These are phyloP conservation scores for Phymanthus crucifer DNA, from an alignment of 92 coral and sea anemone genomes.

Conservation along the genomic window DNA sequence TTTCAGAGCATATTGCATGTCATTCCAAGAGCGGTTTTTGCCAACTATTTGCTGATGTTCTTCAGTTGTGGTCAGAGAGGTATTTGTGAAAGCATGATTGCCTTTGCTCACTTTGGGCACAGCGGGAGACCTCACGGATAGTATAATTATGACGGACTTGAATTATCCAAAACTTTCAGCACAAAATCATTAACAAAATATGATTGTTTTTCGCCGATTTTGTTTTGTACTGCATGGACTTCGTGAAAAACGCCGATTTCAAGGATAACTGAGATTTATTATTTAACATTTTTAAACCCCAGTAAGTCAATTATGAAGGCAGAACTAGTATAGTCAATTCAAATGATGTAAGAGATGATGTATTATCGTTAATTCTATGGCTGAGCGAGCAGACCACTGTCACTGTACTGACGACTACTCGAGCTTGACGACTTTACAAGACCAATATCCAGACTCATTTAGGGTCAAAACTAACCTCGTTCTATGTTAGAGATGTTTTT, in stretches of 20 bases:
- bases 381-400: background rate
- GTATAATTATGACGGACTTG: background rate
- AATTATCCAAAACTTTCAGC: background rate
- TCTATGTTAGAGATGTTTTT: background rate
- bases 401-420: background rate
- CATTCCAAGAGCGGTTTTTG: background rate
- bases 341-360: background rate
- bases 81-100: background rate
- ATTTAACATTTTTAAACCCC: background rate
- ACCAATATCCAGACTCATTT: background rate
- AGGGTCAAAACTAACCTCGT: background rate
- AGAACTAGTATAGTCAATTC: background rate
- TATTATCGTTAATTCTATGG: background rate
- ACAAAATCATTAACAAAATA: background rate
- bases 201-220: background rate
- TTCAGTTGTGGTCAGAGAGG: background rate
- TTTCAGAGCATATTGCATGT: background rate
- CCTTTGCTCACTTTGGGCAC: background rate
- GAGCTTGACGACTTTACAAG: background rate
- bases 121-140: constrained; percentile 23
- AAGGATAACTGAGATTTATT: background rate
- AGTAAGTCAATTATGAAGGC: background rate
- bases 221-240: background rate
- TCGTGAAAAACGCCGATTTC: background rate
- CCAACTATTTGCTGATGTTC: background rate